Base-by-base conservation (phyloP, 1,140 invertebrate species). In the Ganaspis sp. region DNA sequence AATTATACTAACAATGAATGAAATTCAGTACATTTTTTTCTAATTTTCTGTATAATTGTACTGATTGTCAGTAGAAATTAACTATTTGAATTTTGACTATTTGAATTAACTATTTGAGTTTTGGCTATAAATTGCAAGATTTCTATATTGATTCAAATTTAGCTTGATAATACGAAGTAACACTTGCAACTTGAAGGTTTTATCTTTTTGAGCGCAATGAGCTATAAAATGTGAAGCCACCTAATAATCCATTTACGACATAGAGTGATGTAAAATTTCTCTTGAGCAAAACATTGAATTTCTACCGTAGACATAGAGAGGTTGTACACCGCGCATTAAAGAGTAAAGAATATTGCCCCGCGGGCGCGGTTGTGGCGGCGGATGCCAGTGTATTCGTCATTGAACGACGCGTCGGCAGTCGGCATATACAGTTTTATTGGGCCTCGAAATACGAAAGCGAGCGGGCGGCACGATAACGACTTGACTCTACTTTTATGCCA, bases 351-450 rank as follows among this genome's bases (percentile, higher is more conserved):
- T 75, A 54, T 17, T 72, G 58, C 38, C 58, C 11, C 9, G 5
- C 15, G 37, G 12, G 54, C 71, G 71, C 72, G 49, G 38, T 73
- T 72, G 42, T 72, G 40, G 71, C 72, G 70, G 73, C 34, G 34
- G 64, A 80, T 73, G 72, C 74, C 77, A 80, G 64, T 74, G 21
- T 58, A 73, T 21, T 69, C 53, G 70, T 6, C 26, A n/a, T 45
- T 38, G 15, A 69, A 37, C 42, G 40, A 70, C 70, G 72, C 38
- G 70, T 74, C 80, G 75, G 74, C 79, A 69, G 77, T 69, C 70
- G 45, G 53, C 45, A 81, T 79, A 72, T 74, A 69, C 69, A 40
- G 73, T 82, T 87, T 87, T 86, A 87, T 87, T 84, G 76, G 83
- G 76, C 75, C 64, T 70, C 74, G 54, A 75, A 80, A 73, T 70